Percentiles rank a stretch among this genome's conserved stretches.
Conservation (phyloP, 2,113 vertebrate species). For the Seriola quinqueradiata region DNA sequence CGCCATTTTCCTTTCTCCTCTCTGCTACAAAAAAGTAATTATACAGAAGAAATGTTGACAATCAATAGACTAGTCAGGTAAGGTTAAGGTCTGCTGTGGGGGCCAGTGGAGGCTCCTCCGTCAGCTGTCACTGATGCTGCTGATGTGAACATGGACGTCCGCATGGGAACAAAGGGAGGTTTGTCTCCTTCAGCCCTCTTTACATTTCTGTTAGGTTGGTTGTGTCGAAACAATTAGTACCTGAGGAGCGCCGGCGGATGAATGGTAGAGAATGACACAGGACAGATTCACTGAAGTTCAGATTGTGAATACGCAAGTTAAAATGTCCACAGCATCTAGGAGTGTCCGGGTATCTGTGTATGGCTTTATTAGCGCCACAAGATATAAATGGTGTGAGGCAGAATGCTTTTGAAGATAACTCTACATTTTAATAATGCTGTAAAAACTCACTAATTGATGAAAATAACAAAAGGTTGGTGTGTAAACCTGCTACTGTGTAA, state of each 20-base stretch:
- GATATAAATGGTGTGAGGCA: neutral
- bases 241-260: neutral
- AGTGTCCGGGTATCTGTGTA: neutral
- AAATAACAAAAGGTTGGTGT: too few relatives aligned
- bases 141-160: slow-evolving; percentile 59
- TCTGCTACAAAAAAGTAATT: slow-evolving; percentile 92
- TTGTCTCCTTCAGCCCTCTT: slow-evolving; percentile 67
- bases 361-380: neutral
- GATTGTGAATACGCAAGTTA: neutral
- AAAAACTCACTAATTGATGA: neutral
- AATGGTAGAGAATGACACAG: neutral
- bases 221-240: slow-evolving; percentile 64
- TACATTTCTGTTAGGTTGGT: slow-evolving; percentile 56
- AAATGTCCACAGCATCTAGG: neutral
- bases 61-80: slow-evolving; percentile 90
- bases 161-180: slow-evolving; percentile 80
- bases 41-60: slow-evolving; percentile 94
- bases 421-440: neutral
- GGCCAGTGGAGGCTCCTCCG: slow-evolving; percentile 66
- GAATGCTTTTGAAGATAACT: neutral
- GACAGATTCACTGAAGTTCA: slow-evolving; percentile 3
- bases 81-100: slow-evolving; percentile 84
- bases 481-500: neutral
- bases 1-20: slow-evolving; percentile 80
- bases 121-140: slow-evolving; percentile 83